Conservation (phyloP, 1,140 invertebrate genomes). For the Drosophila sp. region DNA sequence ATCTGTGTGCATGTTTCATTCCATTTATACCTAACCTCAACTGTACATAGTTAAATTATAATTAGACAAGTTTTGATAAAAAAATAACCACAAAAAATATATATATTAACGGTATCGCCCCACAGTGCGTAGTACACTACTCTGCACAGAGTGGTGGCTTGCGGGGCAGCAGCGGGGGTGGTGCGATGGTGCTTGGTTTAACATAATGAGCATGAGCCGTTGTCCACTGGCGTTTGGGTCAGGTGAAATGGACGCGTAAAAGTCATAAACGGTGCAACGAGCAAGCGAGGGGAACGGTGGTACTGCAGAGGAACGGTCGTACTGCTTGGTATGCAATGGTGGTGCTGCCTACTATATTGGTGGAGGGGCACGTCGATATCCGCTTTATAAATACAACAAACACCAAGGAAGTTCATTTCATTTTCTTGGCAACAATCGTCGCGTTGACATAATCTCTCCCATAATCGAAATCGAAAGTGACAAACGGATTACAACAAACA, state of each 20-base stretch:
- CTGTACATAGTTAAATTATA: not conserved
- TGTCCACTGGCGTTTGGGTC: slow-evolving; percentile 36
- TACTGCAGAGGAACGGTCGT: not conserved
- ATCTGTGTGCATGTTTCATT: not conserved
- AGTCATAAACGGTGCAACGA: slow-evolving; percentile 71
- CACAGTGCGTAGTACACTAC: slow-evolving; percentile 16
- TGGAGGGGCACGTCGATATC: slow-evolving; percentile 40
- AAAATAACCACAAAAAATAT: not conserved
- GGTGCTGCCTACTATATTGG: slow-evolving; percentile 32
- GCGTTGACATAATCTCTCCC: slow-evolving; percentile 68
- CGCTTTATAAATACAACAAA: slow-evolving; percentile 84
- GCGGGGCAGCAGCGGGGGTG: not conserved
- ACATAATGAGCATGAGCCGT: slow-evolving; percentile 32
- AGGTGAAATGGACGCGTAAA: slow-evolving; percentile 74
- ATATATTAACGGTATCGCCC: not conserved
- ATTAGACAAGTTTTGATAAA: not conserved
- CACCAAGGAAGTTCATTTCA: slow-evolving; percentile 83
- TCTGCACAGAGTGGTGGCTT: not conserved
- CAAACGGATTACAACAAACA: slow-evolving; percentile 38
- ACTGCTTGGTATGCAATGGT: slow-evolving; percentile 64
- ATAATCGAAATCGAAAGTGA: slow-evolving; percentile 27
- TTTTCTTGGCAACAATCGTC: slow-evolving; percentile 71
- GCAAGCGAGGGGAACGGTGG: slow-evolving; percentile 1
- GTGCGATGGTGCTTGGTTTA: slow-evolving; percentile 14
- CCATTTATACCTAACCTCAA: not conserved